Evolutionary conservation across 2,113 vertebrate genomes (phyloP).

Genomic region (Camelus dromedarius): DNA sequence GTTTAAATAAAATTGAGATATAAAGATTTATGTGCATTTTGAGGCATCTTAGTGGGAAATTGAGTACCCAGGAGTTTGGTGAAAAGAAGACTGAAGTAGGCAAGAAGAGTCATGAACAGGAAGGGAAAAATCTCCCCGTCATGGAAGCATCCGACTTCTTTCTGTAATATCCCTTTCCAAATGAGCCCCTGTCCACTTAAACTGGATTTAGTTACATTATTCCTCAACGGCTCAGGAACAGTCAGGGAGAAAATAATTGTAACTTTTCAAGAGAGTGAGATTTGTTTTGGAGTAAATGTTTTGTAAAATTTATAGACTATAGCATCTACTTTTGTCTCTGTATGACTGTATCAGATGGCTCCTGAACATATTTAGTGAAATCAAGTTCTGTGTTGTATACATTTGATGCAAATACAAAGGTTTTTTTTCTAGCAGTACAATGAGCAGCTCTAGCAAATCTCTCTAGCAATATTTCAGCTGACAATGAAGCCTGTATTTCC

Average conservation of each 20-base stretch:
- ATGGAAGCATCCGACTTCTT: neutral
- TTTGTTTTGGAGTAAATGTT: constrained; percentile 54
- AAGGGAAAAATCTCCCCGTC: neutral
- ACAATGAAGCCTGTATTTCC: neutral
- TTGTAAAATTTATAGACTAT: neutral
- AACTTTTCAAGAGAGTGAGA: neutral
- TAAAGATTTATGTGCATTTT: neutral
- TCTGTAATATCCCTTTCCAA: neutral
- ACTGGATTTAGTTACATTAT: neutral
- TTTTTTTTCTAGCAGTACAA: neutral
- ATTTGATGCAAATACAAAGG: neutral
- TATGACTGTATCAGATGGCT: neutral
- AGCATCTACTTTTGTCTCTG: neutral
- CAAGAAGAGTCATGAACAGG: neutral
- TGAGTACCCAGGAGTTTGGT: neutral
- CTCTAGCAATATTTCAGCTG: neutral
- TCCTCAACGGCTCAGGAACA: neutral
- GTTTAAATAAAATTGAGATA: neutral
- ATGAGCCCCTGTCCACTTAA: neutral
- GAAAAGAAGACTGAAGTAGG: neutral
- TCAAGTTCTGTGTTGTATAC: constrained; percentile 14
- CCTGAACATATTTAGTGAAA: constrained; percentile 25
- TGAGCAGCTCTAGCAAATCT: neutral
- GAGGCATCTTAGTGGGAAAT: neutral
- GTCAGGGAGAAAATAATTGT: neutral